Evolutionary conservation across 2,113 vertebrate genomes (phyloP).

Genomic region (Myanophis thanlyinensis): DNA sequence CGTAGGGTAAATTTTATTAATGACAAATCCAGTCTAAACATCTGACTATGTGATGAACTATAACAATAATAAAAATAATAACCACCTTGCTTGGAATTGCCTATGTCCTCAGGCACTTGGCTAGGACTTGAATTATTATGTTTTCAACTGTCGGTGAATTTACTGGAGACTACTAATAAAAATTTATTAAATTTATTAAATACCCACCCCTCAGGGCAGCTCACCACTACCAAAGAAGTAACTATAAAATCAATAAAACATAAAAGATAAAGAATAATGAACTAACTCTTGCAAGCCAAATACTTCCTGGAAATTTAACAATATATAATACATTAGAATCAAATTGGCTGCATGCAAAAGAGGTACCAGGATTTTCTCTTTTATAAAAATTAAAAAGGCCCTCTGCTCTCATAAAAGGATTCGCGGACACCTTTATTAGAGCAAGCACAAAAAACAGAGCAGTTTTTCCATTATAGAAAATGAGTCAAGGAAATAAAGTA

Average conservation of each 20-base stretch:
- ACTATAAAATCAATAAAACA: neutral
- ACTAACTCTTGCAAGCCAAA: neutral
- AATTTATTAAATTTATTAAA: neutral
- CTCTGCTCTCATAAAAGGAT: conserved; percentile 41
- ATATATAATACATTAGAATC: neutral
- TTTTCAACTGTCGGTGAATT: neutral
- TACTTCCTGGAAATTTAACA: neutral
- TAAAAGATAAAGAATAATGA: neutral
- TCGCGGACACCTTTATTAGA: conserved; percentile 54
- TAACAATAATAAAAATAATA: neutral
- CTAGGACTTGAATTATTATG: neutral
- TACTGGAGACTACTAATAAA: neutral
- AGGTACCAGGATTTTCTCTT: conserved; percentile 7
- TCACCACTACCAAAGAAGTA: neutral
- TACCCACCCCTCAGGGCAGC: neutral
- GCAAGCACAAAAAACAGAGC: conserved; percentile 39
- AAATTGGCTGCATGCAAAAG: conserved; percentile 18
- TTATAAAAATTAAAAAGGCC: conserved; percentile 53
- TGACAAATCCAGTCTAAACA: neutral
- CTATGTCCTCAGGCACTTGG: neutral
- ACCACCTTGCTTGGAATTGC: neutral
- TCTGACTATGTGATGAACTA: neutral
- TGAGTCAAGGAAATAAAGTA: conserved; percentile 58
- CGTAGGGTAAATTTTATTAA: neutral
- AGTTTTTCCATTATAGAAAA: conserved; percentile 43